Base-by-base conservation (phyloP, 1,140 invertebrate genomes). In the Theocolax elegans region DNA sequence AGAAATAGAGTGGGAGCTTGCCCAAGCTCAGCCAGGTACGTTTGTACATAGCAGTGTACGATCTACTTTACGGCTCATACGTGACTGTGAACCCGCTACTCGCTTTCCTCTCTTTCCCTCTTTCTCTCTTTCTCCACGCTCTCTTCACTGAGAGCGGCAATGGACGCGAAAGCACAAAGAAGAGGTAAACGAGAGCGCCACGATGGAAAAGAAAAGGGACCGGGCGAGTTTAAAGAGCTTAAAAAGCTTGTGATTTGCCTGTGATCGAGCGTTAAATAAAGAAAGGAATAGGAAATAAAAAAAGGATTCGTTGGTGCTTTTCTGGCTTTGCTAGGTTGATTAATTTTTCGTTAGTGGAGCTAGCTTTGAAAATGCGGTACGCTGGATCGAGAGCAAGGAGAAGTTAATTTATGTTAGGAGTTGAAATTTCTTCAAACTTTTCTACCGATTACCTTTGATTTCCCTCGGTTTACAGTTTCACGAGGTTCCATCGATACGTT, bases 1-100 rank as follows among this genome's bases (percentile, higher is more conserved):
- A 27, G 48, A 23, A 15, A 25, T 23, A 21, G 23, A 25, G 17
- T 17, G 46, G 9, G 25, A 46, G 54, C 31, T 58, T 49, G 42
- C 31, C 29, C 53, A 66, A 66, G 64, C 64, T 66, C 38, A 3
- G 23, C 29, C 31, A 2, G 23, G 23, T 59, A 51, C 66, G 46
- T 54, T 53, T 54, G 42, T 35, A 44, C 48, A 19, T 48, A 35
- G 40, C 12, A 74, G 77, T 74, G 75, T 70, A 76, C 77, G 78
- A 81, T 81, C 76, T 80, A 78, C 80, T 79, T 81, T 81, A 81
- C 77, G 75, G 77, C 75, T 74, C 72, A 79, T 79, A 81, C 80
- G 80, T 81, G 80, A 81, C 79, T 81, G 58, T 68, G 63, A 73
- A 75, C 48, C 42, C 44, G 23, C 31, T 40, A 58, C 48, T 51